These are phyloP conservation scores for Agrochola macilenta DNA, from an alignment of 2,888 invertebrate species.

Conservation along the genomic window DNA sequence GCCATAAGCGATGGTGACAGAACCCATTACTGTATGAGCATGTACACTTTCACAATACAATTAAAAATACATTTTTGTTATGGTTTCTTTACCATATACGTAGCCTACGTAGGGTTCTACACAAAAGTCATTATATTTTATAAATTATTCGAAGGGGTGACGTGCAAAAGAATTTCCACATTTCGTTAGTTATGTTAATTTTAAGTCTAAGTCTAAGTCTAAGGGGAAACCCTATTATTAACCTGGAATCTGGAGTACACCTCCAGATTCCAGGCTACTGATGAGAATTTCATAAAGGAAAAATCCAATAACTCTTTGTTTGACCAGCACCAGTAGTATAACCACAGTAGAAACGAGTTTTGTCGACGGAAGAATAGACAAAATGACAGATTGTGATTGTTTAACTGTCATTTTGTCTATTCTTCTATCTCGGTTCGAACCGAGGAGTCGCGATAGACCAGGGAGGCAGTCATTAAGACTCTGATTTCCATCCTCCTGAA, in stretches of 20 bases:
- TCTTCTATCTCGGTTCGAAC: not conserved
- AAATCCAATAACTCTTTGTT: not conserved
- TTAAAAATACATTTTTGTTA: conserved; percentile 37
- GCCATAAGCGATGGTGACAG: conserved; percentile 50
- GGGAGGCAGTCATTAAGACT: not conserved
- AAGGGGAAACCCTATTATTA: too few relatives aligned
- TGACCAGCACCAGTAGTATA: not conserved
- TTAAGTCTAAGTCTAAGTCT: too few relatives aligned
- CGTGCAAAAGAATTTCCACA: not conserved
- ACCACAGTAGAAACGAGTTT: too few relatives aligned
- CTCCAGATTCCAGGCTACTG: too few relatives aligned
- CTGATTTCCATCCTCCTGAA: not conserved
- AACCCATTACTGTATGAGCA: conserved; percentile 31
- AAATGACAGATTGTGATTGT: too few relatives aligned
- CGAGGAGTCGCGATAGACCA: too few relatives aligned
- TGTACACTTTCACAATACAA: conserved; percentile 47
- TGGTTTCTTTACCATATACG: conserved; percentile 19
- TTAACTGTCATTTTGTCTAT: too few relatives aligned
- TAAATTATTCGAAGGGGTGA: not conserved
- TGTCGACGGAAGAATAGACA: too few relatives aligned
- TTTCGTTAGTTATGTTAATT: not conserved
- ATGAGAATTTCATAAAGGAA: not conserved
- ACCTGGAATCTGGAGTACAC: too few relatives aligned
- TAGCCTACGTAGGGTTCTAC: not conserved
- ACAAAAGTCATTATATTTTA: not conserved